A percentile compares a stretch with the other conserved stretches of the same genome.
Conservation (phyloP, 1,140 invertebrate species). For the Carcinoscorpius rotundicauda region DNA sequence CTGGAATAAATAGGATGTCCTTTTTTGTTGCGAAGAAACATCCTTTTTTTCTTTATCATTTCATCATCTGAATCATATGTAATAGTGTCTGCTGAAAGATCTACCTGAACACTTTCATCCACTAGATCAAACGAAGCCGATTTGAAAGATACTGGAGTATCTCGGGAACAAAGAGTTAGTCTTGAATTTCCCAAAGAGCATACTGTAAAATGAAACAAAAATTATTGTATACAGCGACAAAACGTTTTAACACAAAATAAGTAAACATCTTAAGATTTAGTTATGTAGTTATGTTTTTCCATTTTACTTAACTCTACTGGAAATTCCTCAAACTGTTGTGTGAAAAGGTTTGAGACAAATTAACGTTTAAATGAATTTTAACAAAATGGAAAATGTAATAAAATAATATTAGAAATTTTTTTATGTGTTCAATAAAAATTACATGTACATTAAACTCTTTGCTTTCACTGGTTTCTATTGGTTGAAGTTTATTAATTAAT, state of each 20-base stretch:
- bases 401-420: too few species aligned
- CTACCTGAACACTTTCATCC: conserved; percentile 23
- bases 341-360: too few species aligned
- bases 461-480: too few species aligned
- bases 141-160: conserved; percentile 13
- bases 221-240: background rate
- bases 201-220: background rate
- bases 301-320: too few species aligned
- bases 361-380: too few species aligned
- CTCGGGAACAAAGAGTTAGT: conserved; percentile 15
- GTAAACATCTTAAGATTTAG: too few species aligned
- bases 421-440: too few species aligned
- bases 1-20: conserved; percentile 63
- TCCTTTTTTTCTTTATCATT: conserved; percentile 20
- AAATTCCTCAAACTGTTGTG: too few species aligned
- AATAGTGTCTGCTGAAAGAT: conserved; percentile 24
- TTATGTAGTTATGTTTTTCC: too few species aligned
- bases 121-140: conserved; percentile 10
- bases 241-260: background rate
- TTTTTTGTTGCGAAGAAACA: conserved; percentile 28
- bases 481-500: too few species aligned
- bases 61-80: conserved; percentile 30
- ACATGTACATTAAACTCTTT: too few species aligned
- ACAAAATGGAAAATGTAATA: too few species aligned
- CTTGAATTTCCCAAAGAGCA: conserved; percentile 9